Evolutionary conservation across 1,140 invertebrate species (phyloP), one percentile per base, ranked within the genome.

Genomic region (Neelides sp.): DNA sequence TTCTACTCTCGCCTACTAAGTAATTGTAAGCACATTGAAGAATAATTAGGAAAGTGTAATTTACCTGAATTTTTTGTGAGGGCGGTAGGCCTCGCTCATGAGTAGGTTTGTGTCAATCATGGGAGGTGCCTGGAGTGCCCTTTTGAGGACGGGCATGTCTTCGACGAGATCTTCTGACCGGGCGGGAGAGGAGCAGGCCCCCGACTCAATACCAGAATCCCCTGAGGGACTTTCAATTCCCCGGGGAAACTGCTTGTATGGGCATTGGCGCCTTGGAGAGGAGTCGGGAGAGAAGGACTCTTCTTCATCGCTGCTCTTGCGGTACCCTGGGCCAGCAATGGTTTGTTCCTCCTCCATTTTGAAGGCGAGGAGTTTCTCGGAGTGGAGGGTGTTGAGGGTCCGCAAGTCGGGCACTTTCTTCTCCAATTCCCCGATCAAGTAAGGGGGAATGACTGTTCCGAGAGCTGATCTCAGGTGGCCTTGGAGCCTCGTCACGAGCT

Each of bases 371-470:
- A 95, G 72, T 66, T 96, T 96, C 65, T 96, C 93, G 1, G 90
- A 93, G 65, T 96, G 93, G 10, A 97, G 75, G 2, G 91, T 94
- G 70, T 95, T 96, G 32, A 96, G 70, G 0, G 92, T 96, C 54
- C 91, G 75, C 56, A 97, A 73, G 70, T 97, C 93, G 1, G 91
- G 90, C 48, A 95, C 85, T 62, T 93, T 95, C 66, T 89, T 89
- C 69, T 94, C 78, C 54, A 96, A 66, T 65, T 94, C 88, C 41
- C 79, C 75, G 46, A 89, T 75, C 48, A 95, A 80, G 44, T 82
- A 79, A 0, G 79, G 78, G 82, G 78, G 60, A 77, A 77, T 22
- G 78, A 82, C 63, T 53, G 55, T 42, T 22, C 48, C 46, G 35
- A 57, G 50, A 7, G 52, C 55, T 19, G 49, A 52, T 28, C 59